These are phyloP conservation scores for Kobus ellipsiprymnus DNA, from an alignment of 2,113 vertebrate species.

Conservation along the genomic window DNA sequence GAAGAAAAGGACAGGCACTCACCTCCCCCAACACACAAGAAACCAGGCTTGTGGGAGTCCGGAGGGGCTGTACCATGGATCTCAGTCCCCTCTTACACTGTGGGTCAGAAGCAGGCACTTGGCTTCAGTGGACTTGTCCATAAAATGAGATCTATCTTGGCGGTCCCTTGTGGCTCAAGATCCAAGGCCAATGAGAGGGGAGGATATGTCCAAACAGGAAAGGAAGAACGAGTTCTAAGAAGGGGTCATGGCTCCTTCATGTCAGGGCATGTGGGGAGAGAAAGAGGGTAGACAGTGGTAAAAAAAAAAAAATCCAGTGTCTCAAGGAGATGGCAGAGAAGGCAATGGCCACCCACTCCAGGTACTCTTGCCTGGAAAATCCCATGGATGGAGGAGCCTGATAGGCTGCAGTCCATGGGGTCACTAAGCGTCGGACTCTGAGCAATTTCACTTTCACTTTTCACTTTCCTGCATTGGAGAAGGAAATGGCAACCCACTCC, in stretches of 20 bases:
- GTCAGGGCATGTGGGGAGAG: neutral
- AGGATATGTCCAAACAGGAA: fast-evolving
- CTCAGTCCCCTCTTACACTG: neutral
- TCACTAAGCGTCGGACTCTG: too few species aligned
- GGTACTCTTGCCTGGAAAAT: too few species aligned
- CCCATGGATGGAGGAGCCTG: too few species aligned
- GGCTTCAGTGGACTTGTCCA: neutral
- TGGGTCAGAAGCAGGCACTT: neutral
- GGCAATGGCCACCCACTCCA: too few species aligned
- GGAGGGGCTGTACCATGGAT: fast-evolving
- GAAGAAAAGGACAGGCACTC: neutral
- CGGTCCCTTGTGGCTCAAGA: neutral
- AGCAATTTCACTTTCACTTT: too few species aligned
- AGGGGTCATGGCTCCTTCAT: too few species aligned
- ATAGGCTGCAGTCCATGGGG: too few species aligned
- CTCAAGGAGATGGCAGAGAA: neutral
- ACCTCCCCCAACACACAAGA: fast-evolving
- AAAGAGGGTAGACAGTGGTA: neutral
- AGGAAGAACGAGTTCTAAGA: neutral
- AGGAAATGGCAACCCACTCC: too few species aligned
- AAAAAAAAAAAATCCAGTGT: neutral
- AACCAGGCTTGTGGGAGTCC: fast-evolving
- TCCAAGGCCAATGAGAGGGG: neutral
- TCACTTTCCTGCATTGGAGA: too few species aligned
- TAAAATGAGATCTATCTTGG: neutral